Conservation (phyloP, 1,140 invertebrate species). For the Bombus soroeensis region DNA sequence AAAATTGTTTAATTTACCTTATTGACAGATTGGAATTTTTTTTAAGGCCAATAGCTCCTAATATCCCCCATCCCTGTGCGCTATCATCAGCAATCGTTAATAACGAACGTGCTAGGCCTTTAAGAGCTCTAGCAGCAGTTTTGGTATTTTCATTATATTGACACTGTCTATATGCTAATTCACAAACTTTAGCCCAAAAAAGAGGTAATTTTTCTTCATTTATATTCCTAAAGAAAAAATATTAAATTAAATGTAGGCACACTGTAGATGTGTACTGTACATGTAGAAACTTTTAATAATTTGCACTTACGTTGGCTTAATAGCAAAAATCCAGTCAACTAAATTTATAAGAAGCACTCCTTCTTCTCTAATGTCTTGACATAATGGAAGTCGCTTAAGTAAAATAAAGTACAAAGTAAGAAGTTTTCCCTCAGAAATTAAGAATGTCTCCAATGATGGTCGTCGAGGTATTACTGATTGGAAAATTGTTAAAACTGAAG, state of each 20-base stretch:
- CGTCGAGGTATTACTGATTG: constrained; percentile 80
- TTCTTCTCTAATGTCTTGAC: constrained; percentile 81
- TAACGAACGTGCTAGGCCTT: constrained; percentile 81
- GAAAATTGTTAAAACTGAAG: constrained; percentile 76
- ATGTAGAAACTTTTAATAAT: neutral
- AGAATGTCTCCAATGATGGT: constrained; percentile 78
- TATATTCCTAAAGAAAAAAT: constrained; percentile 80
- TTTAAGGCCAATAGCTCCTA: constrained; percentile 86
- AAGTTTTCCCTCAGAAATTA: constrained; percentile 80
- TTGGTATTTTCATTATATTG: constrained; percentile 81
- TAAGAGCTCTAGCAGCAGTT: constrained; percentile 81
- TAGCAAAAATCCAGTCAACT: constrained; percentile 81
- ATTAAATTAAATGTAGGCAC: neutral
- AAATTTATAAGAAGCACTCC: constrained; percentile 81
- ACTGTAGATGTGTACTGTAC: too few species aligned
- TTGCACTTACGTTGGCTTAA: constrained; percentile 82
- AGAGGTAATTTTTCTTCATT: constrained; percentile 85
- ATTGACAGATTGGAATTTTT: constrained; percentile 84
- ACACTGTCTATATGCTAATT: constrained; percentile 82
- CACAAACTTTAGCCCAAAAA: constrained; percentile 84
- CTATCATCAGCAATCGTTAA: constrained; percentile 84
- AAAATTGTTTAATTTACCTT: constrained; percentile 76
- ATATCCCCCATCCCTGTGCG: constrained; percentile 84
- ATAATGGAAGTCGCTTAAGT: constrained; percentile 80
- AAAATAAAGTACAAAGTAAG: constrained; percentile 82